Conservation (phyloP, 92 coral and sea anemone genomes). For the Umimayanthus kanabou region DNA sequence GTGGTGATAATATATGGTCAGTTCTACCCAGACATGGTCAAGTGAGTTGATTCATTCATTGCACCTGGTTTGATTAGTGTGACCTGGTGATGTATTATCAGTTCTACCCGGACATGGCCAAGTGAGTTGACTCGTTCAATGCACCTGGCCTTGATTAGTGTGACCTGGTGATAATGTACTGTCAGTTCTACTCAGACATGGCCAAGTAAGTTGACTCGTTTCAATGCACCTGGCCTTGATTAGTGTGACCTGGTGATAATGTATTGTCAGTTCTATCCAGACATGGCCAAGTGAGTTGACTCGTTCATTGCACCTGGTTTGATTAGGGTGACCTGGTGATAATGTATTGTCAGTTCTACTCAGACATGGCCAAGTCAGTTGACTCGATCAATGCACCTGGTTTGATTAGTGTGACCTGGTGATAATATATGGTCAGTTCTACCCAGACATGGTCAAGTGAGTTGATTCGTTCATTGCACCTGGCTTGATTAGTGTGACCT, state of each 20-base stretch:
- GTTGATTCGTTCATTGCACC: conserved; percentile 11
- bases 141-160: neutral
- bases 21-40: conserved; percentile 78
- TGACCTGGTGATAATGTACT: no score
- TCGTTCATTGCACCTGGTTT: neutral
- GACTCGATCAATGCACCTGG: neutral
- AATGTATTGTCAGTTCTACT: conserved; percentile 68
- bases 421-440: conserved; percentile 57
- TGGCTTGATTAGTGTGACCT: no score
- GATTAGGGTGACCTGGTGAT: no score
- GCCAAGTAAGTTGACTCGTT: conserved; percentile 60
- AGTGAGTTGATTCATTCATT: conserved; percentile 55
- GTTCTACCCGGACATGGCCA: conserved; percentile 79
- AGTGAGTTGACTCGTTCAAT: conserved; percentile 53
- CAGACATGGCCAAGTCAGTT: conserved; percentile 81
- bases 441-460: conserved; percentile 83
- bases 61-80: neutral
- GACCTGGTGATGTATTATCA: conserved; percentile 26
- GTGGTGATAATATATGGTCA: conserved; percentile 25
- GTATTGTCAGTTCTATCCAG: conserved; percentile 75
- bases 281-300: conserved; percentile 71
- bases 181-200: conserved; percentile 84
- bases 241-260: no score
- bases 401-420: no score
- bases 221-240: neutral